Evolutionary conservation across 2,113 vertebrate genomes (phyloP).

Genomic region (Menura novaehollandiae): DNA sequence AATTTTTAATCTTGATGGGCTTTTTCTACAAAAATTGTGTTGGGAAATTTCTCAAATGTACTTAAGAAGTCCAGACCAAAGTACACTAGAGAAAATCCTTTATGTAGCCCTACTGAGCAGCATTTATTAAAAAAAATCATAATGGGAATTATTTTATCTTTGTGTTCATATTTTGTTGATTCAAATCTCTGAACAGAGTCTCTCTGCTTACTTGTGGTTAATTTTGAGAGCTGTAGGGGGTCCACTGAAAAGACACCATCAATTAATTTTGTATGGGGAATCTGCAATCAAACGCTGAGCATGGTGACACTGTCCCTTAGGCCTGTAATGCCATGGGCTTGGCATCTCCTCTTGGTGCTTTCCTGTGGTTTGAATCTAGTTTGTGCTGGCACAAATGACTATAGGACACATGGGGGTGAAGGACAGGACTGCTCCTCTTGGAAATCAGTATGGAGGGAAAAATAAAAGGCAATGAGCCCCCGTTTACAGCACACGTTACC

Average conservation of each 20-base stretch:
- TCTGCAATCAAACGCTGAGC: rapidly evolving
- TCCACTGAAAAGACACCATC: neutral
- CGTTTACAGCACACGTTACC: too few relatives aligned
- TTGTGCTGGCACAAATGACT: neutral
- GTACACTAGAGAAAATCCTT: neutral
- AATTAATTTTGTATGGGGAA: neutral
- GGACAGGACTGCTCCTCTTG: neutral
- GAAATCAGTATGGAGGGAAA: neutral
- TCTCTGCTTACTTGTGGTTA: neutral
- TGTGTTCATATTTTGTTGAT: neutral
- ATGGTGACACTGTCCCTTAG: rapidly evolving
- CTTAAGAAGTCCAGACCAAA: neutral
- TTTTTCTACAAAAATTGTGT: neutral
- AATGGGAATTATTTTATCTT: neutral
- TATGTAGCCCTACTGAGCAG: neutral
- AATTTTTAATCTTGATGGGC: neutral
- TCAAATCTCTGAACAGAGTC: neutral
- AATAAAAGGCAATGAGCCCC: neutral
- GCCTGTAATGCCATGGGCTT: neutral
- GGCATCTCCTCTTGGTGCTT: neutral
- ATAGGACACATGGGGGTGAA: rapidly evolving
- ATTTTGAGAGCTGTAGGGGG: neutral
- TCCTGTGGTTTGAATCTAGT: rapidly evolving
- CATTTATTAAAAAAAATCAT: neutral
- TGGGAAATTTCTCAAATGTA: neutral